Evolutionary conservation across 2,113 vertebrate genomes (phyloP), one percentile per base, ranked within the genome.

Genomic region (Lepus americanus): DNA sequence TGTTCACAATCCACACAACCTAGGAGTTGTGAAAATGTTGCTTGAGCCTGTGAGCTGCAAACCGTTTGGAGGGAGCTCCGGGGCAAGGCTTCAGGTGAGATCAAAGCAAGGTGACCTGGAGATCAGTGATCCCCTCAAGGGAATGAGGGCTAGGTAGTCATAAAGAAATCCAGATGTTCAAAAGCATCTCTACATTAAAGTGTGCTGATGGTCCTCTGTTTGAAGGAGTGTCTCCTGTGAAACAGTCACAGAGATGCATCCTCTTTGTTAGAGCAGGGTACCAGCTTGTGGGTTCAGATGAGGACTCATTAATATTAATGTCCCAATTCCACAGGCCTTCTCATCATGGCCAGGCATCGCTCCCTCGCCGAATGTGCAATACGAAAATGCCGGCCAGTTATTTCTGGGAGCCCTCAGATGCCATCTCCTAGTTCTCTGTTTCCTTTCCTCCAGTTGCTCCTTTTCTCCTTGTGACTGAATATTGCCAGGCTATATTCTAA

Each of bases 241-340:
- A 90, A 55, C 6, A 81, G 51, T 36, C 8, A 27, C 14, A 72
- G 22, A 64, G 72, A 89, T 67, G 44, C 8, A 70, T 22, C 29
- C 14, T 67, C 76, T 92, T 89, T 88, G 61, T 77, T 77, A 66
- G 2, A 90, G 13, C 29, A 85, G 66, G 49, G 6, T n/a, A 51
- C 44, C 85, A 90, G 81, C 85, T 66, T 77, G 85, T 31, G 82
- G 74, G 94, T 97, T 97, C 96, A 95, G 74, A 83, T 77, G 94
- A 96, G 95, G 93, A 97, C 53, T 92, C 96, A 89, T 97, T 91
- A 94, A 96, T 97, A 96, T 95, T 95, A 95, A 97, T 87, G 66
- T 11, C 79, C 59, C 90, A 81, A 67, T 94, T 94, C 74, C 66
- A 90, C 82, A 67, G 61, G 31, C 85, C 86, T 44, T 29, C 44